Base-by-base conservation (phyloP, 2,113 vertebrate genomes). In the Mesocricetus auratus region DNA sequence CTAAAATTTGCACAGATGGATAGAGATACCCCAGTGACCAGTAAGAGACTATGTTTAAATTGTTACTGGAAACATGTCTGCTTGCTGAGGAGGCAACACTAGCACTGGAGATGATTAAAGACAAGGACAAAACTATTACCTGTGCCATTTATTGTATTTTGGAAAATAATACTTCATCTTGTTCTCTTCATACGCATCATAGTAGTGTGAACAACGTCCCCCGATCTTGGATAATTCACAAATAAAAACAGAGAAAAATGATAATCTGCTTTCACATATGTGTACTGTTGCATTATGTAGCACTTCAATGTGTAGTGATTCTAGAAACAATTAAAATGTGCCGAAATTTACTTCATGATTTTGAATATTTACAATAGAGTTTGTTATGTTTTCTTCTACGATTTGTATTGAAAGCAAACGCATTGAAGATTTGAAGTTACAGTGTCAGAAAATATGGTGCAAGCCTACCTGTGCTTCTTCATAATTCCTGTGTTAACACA, bases 241-340 rank as follows among this genome's bases (percentile, higher is more conserved):
- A 0, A 26, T 93, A 75, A 24, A 29, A 86, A 73, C 42, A 66
- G 4, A 89, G 90, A 58, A 56, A 56, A 50, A 69, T 82, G 71
- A 21, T 36, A 78, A 60, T 89, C 19, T 88, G 21, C 77, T 89
- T 92, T 93, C 47, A 79, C 50, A 83, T 94, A 64, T 19, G 22
- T 12, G 39, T 24, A 33, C 11, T 79, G 45, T 83, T 90, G 71
- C 58, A 86, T 68, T 94, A 68, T 94, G 2, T 36, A 42, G 36
- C 17, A 26, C 29, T 69, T 87, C 86, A 89, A 53, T 69, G 29
- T 93, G n/a, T 83, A 56, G 58, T 68, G 62, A 69, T 94, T 96
- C 31, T 42, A 85, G 53, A 87, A 75, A 36, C 92, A 93, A 94
- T 93, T 78, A 45, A 97, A 97, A 53, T 69, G 1, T 81, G 15